phyloP scores from a whole-genome alignment of 2,888 invertebrate genomes.

The Ctenicera cuprea region DNA sequence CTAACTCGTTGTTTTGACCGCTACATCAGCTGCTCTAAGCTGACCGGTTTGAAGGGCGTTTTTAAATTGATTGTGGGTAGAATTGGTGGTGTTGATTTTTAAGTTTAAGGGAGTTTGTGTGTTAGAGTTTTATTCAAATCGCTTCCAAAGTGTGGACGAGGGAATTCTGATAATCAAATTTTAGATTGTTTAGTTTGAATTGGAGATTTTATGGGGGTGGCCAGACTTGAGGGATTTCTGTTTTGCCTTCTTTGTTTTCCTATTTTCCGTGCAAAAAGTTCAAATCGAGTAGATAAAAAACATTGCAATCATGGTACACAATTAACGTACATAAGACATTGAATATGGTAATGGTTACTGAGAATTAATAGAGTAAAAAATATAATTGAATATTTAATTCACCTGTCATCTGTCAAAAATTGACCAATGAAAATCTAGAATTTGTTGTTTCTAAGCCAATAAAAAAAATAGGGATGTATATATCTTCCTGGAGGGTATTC shows the following conservation, averaged over 20 bases:
- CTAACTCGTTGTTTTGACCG: conserved; percentile 65
- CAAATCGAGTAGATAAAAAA: neutral
- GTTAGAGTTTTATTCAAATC: conserved; percentile 57
- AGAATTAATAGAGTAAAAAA: too few relatives aligned
- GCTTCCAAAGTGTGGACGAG: conserved; percentile 55
- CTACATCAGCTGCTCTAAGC: conserved; percentile 58
- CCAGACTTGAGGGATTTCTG: conserved; percentile 18
- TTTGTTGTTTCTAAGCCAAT: too few relatives aligned
- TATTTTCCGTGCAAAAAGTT: neutral
- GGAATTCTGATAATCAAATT: conserved; percentile 58
- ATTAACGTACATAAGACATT: too few relatives aligned
- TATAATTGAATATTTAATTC: too few relatives aligned
- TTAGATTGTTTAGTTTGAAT: conserved; percentile 55
- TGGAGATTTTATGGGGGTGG: conserved; percentile 48
- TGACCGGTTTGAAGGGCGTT: conserved; percentile 60
- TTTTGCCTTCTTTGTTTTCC: conserved; percentile 15
- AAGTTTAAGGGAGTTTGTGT: conserved; percentile 46
- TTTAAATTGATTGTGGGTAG: conserved; percentile 62
- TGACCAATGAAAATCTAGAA: too few relatives aligned
- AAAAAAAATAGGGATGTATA: too few relatives aligned
- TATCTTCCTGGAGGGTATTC: too few relatives aligned
- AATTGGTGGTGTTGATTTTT: conserved; percentile 44
- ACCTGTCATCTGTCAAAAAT: too few relatives aligned
- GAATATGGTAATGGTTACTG: too few relatives aligned
- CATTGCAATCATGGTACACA: too few relatives aligned